phyloP scores from a whole-genome alignment of 2,888 invertebrate species.

The Aelia acuminata region DNA sequence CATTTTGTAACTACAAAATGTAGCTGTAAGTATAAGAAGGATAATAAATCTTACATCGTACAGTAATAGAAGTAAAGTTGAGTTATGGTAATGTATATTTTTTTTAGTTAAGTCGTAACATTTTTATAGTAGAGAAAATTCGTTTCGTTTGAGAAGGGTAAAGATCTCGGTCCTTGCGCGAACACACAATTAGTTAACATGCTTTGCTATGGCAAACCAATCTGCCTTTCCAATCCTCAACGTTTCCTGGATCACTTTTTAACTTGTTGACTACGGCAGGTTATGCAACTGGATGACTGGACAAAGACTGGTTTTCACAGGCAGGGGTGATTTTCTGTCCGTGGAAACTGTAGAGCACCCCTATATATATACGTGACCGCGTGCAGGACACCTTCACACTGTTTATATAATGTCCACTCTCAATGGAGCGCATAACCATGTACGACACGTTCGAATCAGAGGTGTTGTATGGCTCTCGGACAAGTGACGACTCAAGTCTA shows the following conservation, averaged over 20 bases:
- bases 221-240: neutral
- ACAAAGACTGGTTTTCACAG: neutral
- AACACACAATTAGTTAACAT: neutral
- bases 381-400: neutral
- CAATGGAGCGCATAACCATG: conserved; percentile 2
- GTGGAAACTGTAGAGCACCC: conserved; percentile 42
- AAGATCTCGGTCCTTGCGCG: neutral
- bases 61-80: no score
- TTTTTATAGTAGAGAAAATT: no score
- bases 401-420: neutral
- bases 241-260: conserved; percentile 23
- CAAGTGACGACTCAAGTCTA: neutral
- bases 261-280: neutral
- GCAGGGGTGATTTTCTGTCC: neutral
- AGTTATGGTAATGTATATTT: no score
- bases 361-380: neutral
- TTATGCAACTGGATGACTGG: neutral
- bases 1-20: no score
- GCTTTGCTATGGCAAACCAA: neutral
- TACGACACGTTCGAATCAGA: conserved; percentile 9
- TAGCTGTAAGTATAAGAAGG: no score
- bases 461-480: neutral
- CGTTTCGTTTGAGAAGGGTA: neutral
- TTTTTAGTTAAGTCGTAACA: no score
- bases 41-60: no score